These are phyloP conservation scores for Sinocyclocheilus grahami DNA, from an alignment of 2,113 vertebrate genomes.

Conservation along the genomic window DNA sequence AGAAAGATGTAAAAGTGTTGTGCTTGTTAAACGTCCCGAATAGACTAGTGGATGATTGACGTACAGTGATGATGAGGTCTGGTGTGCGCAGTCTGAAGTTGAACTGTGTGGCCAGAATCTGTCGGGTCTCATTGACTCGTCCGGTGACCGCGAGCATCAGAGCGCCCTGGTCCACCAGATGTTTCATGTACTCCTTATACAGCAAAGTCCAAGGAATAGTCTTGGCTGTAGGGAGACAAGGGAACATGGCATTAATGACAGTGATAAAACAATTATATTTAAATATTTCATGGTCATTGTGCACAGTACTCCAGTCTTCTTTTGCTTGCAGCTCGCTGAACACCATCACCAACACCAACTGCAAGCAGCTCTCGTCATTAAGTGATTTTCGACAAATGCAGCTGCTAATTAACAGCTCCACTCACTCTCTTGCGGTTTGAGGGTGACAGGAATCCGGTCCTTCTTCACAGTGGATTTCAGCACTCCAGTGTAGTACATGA, in stretches of 20 bases:
- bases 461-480: constrained; percentile 75
- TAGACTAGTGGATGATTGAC: neutral
- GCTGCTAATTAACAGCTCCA: neutral
- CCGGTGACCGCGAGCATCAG: constrained; percentile 83
- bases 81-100: constrained; percentile 85
- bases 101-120: constrained; percentile 86
- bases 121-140: constrained; percentile 79
- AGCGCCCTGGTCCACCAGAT: constrained; percentile 84
- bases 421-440: constrained; percentile 75
- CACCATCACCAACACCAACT: no score
- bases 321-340: no score
- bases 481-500: constrained; percentile 89
- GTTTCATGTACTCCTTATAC: constrained; percentile 78
- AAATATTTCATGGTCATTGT: neutral
- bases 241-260: neutral
- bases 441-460: constrained; percentile 61
- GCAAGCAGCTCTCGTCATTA: no score
- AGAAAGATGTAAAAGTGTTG: no score
- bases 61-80: constrained; percentile 74
- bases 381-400: no score
- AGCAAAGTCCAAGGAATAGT: constrained; percentile 72
- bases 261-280: neutral
- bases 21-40: neutral
- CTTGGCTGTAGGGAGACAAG: constrained; percentile 66
- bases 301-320: neutral